Base-by-base conservation (phyloP, 1,140 invertebrate species). In the Drosophila repletoides region DNA sequence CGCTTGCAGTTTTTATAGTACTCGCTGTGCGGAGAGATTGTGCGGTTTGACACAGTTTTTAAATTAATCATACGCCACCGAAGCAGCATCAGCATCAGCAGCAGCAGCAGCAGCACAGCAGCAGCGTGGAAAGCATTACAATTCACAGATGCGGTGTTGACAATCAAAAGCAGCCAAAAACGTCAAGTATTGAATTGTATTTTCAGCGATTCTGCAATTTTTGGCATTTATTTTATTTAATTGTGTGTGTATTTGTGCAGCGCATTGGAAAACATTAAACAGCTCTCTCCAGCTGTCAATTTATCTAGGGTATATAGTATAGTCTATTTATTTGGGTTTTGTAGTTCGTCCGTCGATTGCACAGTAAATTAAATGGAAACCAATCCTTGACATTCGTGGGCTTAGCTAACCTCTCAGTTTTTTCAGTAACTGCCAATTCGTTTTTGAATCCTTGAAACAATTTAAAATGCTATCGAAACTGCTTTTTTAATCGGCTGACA, bases 41-140 rank as follows among this genome's bases (percentile, higher is more conserved):
- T 74, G 79, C 38, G 80, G 79, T 86, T 72, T 86, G 79, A 64
- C 75, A 79, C 75, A 81, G 76, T 86, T 86, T n/a, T 87, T 86
- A 86, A 86, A 86, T 86, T 87, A 73, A 86, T 88, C 84, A 89
- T 88, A 71, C 76, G 72, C 81, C 77, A 76, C 51, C 63, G 67
- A 52, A 48, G 33, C 56, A n/a, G n/a, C n/a, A n/a, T n/a, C n/a
- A n/a, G n/a, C n/a, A n/a, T n/a, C n/a, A n/a, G n/a, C n/a, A n/a
- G n/a, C n/a, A n/a, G n/a, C n/a, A n/a, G n/a, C n/a, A n/a, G n/a
- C n/a, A n/a, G n/a, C n/a, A n/a, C n/a, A n/a, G n/a, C n/a, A n/a
- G n/a, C n/a, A n/a, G 70, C 74, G 59, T 31, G 21, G 51, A 77
- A 73, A 73, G 79, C 73, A 84, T 74, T 84, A 56, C 79, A 84